Evolutionary conservation across 2,113 vertebrate genomes (phyloP), one percentile per base, ranked within the genome.

Genomic region (Crotophaga sulcirostris): DNA sequence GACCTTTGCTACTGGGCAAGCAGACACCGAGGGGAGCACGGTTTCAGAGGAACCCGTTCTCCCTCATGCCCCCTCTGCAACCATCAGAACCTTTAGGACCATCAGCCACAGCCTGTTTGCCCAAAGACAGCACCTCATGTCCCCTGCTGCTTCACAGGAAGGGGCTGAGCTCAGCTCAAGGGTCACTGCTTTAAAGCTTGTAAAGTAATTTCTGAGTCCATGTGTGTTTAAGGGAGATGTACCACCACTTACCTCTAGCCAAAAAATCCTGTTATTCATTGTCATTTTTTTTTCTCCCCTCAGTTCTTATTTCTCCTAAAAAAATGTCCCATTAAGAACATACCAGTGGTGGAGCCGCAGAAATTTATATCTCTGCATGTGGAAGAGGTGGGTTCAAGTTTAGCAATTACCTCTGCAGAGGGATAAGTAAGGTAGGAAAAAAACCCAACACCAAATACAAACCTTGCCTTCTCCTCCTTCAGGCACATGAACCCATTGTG

Each of bases 401-500:
- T 42, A 42, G 7, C 28, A 55, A 7, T 11, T 58, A 38, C 17
- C 15, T n/a, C 52, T 55, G 54, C 13, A 54, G 40, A n/a, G 13
- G 11, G 9, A 6, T 17, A 72, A 63, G 5, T 24, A 19, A 80
- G 28, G 7, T 2, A 1, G 29, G 64, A 28, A 9, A 24, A 10
- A 3, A 2, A 10, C 40, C 40, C 40, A 42, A 42, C 5, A 62
- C 29, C 16, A 84, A 51, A 55, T 11, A 52, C 1, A 2, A 84
- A 23, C 7, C 2, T 51, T 63, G 10, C 18, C n/a, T 24, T 60
- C 36, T 38, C 25, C 44, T 67, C 19, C 44, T 54, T n/a, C 3
- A 47, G 29, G 28, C 5, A 17, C 24, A 4, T 1, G 0, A 69
- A 36, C 13, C 10, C 14, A 3, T 9, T 7, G 2, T 7, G 2